Percentiles rank a stretch among this genome's conserved stretches.
These are phyloP conservation scores for Melanaphis sacchari DNA, from an alignment of 1,140 invertebrate genomes.

Conservation along the genomic window DNA sequence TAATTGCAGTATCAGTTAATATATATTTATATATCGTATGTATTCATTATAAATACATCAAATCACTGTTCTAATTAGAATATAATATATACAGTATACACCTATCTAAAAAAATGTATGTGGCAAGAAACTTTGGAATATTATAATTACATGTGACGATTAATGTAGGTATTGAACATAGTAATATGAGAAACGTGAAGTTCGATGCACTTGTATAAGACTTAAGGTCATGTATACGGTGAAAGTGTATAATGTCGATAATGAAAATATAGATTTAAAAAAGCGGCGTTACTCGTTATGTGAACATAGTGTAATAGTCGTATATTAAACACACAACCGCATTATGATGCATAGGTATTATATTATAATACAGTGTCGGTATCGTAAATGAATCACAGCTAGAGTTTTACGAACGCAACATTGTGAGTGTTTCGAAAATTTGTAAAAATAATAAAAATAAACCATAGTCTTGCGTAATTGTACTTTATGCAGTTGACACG, in stretches of 20 bases:
- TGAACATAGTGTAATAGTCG: neutral
- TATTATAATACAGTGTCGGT: neutral
- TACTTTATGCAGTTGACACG: neutral
- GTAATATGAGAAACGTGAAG: neutral
- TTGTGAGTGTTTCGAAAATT: neutral
- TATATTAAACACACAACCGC: neutral
- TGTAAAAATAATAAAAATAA: neutral
- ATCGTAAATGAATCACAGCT: neutral
- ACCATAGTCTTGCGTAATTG: neutral
- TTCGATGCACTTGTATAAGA: neutral
- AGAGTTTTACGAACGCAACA: neutral
- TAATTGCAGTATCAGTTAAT: neutral
- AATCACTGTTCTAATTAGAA: too few relatives aligned
- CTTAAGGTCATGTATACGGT: constrained; percentile 21
- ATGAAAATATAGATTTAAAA: constrained; percentile 4
- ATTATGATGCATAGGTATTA: neutral
- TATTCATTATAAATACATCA: too few relatives aligned
- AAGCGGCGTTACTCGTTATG: neutral
- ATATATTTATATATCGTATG: neutral
- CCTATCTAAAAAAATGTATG: too few relatives aligned
- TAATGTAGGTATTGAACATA: neutral
- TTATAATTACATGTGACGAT: neutral
- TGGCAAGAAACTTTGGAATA: too few relatives aligned
- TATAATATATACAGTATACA: neutral
- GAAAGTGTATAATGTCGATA: neutral